These are phyloP conservation scores for Autographa pulchrina DNA, from an alignment of 2,888 invertebrate genomes.

Conservation along the genomic window DNA sequence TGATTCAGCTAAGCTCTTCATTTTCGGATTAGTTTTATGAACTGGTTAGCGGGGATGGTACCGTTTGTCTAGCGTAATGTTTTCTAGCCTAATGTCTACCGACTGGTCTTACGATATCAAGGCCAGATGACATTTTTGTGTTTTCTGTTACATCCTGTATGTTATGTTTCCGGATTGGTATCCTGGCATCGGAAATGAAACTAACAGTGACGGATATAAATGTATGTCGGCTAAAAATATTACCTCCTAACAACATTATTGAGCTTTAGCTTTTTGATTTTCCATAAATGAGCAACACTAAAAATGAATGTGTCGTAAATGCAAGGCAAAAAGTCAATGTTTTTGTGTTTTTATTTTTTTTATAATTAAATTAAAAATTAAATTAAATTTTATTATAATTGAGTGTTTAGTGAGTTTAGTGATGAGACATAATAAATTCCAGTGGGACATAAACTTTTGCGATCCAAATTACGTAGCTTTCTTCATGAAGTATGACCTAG, in stretches of 20 bases:
- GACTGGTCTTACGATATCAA: conserved; percentile 2
- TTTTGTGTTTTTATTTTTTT: too few species aligned
- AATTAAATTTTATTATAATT: too few species aligned
- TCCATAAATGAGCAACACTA: background rate
- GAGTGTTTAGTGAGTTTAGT: too few species aligned
- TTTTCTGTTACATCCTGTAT: background rate
- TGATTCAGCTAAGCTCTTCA: conserved; percentile 39
- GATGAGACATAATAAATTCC: too few species aligned
- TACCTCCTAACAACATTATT: background rate
- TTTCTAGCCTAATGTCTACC: background rate
- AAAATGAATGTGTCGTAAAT: too few species aligned
- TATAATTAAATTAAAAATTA: too few species aligned
- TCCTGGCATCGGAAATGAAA: background rate
- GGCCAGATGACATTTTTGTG: background rate
- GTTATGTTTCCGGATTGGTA: background rate
- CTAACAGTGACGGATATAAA: background rate
- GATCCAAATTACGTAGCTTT: too few species aligned
- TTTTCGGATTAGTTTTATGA: conserved; percentile 16
- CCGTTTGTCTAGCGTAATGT: background rate
- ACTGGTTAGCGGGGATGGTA: conserved; percentile 2
- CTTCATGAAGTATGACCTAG: background rate
- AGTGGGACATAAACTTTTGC: too few species aligned
- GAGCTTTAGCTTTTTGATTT: background rate
- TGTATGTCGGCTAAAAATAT: background rate
- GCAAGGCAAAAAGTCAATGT: too few species aligned